These are phyloP conservation scores for Halocynthia aurantium DNA, from an alignment of 23 tunicate genomes.

Conservation along the genomic window DNA sequence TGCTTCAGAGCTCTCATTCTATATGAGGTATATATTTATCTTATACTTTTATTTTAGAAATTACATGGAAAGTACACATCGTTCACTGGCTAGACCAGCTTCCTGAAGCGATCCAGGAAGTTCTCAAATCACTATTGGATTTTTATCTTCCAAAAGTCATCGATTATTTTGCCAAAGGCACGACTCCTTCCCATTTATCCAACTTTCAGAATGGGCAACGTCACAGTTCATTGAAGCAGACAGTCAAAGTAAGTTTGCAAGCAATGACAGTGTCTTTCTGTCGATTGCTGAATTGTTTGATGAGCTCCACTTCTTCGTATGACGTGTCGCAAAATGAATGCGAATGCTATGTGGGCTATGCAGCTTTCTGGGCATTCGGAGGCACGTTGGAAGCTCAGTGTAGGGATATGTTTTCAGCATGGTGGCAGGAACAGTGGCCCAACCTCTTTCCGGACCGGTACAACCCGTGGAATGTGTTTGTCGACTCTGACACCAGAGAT, in stretches of 20 bases:
- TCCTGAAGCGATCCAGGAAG: slow-evolving; percentile 22
- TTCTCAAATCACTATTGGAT: slow-evolving; percentile 10
- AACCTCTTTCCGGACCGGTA: slow-evolving; percentile 40
- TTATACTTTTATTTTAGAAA: slow-evolving; percentile 24
- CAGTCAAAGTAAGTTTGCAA: slow-evolving; percentile 26
- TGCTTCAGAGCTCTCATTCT: no score
- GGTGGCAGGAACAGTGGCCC: slow-evolving; percentile 90
- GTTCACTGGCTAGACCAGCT: slow-evolving; percentile 59
- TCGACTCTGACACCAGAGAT: slow-evolving; percentile 51
- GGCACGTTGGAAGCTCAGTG: slow-evolving; percentile 74
- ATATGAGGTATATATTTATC: no score
- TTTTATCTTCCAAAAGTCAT: slow-evolving; percentile 43
- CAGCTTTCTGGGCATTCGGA: slow-evolving; percentile 91
- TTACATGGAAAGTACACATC: slow-evolving; percentile 67
- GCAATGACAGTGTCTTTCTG: slow-evolving; percentile 90
- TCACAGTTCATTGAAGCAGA: slow-evolving; percentile 38
- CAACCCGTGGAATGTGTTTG: slow-evolving; percentile 66
- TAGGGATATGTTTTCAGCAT: slow-evolving; percentile 42
- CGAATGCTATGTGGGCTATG: slow-evolving; percentile 62
- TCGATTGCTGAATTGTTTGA: slow-evolving; percentile 55
- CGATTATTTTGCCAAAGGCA: slow-evolving; percentile 24
- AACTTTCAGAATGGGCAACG: slow-evolving; percentile 1
- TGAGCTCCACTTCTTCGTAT: slow-evolving; percentile 21
- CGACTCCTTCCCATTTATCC: slow-evolving; percentile 54
- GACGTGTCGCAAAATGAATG: slow-evolving; percentile 35